These are phyloP conservation scores for Drosophila leonis DNA, from an alignment of 2,888 invertebrate species.

Conservation along the genomic window DNA sequence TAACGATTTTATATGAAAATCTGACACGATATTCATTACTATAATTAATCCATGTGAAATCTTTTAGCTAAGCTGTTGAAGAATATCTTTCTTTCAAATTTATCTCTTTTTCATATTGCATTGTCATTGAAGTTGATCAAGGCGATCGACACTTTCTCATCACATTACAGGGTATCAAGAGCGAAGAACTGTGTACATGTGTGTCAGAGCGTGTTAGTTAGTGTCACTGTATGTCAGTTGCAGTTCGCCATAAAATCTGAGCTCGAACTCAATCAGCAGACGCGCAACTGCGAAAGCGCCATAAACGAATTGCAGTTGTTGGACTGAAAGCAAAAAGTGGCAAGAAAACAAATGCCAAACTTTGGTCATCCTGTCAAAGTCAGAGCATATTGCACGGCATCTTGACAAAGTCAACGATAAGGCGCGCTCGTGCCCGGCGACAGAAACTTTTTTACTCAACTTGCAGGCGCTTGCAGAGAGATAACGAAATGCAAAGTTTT, in stretches of 20 bases:
- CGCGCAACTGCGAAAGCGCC: conserved; percentile 22
- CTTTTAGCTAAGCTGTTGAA: too few species aligned
- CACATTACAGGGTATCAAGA: background rate
- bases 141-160: background rate
- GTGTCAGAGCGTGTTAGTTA: conserved; percentile 3
- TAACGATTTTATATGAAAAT: too few species aligned
- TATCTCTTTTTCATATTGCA: too few species aligned
- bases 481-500: conserved; percentile 1
- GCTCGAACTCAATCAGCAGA: conserved; percentile 39
- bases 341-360: conserved; percentile 46
- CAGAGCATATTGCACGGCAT: conserved; percentile 22
- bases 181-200: background rate
- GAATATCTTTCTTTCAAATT: too few species aligned
- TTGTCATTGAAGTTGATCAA: too few species aligned
- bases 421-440: background rate
- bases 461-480: background rate
- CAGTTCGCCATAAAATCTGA: conserved; percentile 31
- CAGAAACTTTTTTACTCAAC: conserved; percentile 1
- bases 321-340: conserved; percentile 14
- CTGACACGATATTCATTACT: too few species aligned
- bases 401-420: conserved; percentile 21
- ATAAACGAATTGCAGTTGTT: conserved; percentile 31
- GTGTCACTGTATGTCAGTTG: conserved; percentile 36
- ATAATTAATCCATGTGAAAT: too few species aligned
- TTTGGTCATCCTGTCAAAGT: conserved; percentile 32